Evolutionary conservation across 2,113 vertebrate genomes (phyloP).

Genomic region (Bolborhynchus lineola): DNA sequence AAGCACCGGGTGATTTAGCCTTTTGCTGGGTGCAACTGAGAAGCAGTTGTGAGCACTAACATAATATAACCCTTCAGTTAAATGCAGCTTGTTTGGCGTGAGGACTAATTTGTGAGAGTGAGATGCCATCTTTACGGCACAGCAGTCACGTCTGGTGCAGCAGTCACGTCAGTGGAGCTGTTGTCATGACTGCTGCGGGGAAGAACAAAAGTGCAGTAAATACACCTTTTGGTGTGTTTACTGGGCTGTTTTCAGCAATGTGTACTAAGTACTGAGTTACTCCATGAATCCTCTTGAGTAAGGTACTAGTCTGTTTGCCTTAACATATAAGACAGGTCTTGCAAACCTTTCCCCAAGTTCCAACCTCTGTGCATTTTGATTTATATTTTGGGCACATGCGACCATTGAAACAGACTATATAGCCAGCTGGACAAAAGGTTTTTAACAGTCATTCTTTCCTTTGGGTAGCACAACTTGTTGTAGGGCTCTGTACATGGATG

Average conservation of each 20-base stretch:
- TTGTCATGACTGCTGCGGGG: neutral
- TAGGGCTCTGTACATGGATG: neutral
- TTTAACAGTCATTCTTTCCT: neutral
- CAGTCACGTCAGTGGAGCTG: neutral
- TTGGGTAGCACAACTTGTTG: neutral
- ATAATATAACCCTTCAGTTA: neutral
- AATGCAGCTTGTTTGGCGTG: neutral
- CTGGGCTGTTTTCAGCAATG: neutral
- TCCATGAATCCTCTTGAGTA: neutral
- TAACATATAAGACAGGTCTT: neutral
- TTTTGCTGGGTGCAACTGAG: neutral
- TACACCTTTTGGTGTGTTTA: neutral
- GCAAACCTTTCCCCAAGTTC: neutral
- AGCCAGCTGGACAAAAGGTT: neutral
- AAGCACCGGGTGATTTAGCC: neutral
- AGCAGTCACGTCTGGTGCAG: neutral
- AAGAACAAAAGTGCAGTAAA: neutral
- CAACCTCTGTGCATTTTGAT: neutral
- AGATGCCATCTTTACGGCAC: neutral
- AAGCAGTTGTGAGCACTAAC: neutral
- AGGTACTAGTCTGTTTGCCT: neutral
- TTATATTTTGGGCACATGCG: neutral
- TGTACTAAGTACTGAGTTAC: neutral
- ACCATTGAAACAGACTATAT: neutral
- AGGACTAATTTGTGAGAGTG: neutral